phyloP scores from a whole-genome alignment of 2,113 vertebrate genomes.

The Percina caprodes region DNA sequence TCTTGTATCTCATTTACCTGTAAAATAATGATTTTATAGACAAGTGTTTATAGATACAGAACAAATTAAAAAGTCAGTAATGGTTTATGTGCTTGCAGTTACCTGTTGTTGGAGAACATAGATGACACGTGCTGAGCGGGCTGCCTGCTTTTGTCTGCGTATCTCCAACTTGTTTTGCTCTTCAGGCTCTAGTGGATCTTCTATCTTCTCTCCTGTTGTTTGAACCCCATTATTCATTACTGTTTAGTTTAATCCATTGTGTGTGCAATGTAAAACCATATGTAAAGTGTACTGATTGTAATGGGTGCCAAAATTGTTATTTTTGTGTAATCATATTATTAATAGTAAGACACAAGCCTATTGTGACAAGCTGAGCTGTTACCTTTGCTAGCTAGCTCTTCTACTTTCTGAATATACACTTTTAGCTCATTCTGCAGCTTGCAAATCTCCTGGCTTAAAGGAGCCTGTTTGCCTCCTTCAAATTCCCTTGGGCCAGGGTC shows the following conservation, averaged over 20 bases:
- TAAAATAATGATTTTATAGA: conserved; percentile 17
- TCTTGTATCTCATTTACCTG: conserved; percentile 96
- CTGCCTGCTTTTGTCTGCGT: conserved; percentile 89
- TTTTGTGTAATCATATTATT: not conserved
- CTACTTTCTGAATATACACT: conserved; percentile 89
- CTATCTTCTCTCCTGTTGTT: conserved; percentile 59
- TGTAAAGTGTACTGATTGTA: not conserved
- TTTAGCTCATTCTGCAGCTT: conserved; percentile 83
- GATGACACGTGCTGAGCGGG: conserved; percentile 86
- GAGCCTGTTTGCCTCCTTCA: conserved; percentile 16
- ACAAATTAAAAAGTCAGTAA: not conserved
- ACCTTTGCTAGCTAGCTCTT: conserved; percentile 89
- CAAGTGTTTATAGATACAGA: not conserved
- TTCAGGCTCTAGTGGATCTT: conserved; percentile 86
- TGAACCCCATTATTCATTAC: not conserved
- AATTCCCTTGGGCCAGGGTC: conserved; percentile 68
- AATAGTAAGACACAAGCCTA: not conserved
- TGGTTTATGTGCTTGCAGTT: not conserved
- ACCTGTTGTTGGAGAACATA: conserved; percentile 95
- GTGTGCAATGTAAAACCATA: not conserved
- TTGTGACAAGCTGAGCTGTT: conserved; percentile 5
- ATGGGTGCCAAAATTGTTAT: not conserved
- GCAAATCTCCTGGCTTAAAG: conserved; percentile 63
- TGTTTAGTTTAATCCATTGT: not conserved
- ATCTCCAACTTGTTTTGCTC: conserved; percentile 81